Percentiles rank a stretch among this genome's conserved stretches.
Evolutionary conservation across 2,113 vertebrate genomes (phyloP).

Genomic region (Brevimyrus niger): DNA sequence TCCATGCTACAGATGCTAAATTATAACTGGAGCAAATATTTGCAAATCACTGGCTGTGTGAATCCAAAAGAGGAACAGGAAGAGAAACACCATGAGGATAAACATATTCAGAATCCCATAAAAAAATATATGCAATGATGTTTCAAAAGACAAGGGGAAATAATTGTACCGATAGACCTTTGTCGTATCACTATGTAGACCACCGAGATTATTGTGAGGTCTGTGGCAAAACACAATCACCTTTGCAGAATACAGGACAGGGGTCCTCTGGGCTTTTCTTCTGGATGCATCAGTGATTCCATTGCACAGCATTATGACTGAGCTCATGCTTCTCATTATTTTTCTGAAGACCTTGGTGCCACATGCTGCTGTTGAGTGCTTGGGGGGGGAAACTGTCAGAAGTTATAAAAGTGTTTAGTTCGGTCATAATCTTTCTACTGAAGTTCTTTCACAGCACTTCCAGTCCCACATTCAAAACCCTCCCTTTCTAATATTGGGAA

Average conservation of each 20-base stretch:
- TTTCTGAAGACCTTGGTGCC: not conserved
- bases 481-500: not conserved
- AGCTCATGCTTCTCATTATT: not conserved
- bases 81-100: not conserved
- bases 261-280: not conserved
- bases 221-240: not conserved
- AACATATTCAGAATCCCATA: not conserved
- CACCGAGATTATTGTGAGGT: not conserved
- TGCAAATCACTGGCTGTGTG: not conserved
- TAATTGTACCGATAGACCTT: not conserved
- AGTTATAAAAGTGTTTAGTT: not conserved
- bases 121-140: too few species aligned
- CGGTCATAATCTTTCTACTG: not conserved
- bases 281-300: not conserved
- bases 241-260: not conserved
- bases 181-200: not conserved
- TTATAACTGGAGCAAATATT: not conserved
- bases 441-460: not conserved
- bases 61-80: not conserved
- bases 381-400: not conserved
- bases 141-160: not conserved
- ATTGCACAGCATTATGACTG: not conserved
- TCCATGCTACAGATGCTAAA: not conserved
- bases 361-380: not conserved
- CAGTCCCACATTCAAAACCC: not conserved